These are phyloP conservation scores for Dicyrtoma fusca DNA, from an alignment of 2,888 invertebrate genomes.

Conservation along the genomic window DNA sequence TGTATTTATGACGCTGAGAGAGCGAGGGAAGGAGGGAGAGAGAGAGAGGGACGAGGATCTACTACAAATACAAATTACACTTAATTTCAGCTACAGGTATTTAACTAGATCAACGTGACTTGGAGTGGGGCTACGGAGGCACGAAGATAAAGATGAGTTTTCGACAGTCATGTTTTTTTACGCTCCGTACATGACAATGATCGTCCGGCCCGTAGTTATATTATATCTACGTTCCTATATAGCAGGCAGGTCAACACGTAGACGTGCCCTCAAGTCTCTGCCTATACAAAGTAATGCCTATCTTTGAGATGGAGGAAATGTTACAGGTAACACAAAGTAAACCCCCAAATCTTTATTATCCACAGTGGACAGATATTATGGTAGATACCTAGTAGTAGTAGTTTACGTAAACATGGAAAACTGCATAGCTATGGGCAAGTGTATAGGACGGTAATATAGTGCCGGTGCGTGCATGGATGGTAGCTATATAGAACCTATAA, in stretches of 20 bases:
- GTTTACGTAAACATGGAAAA: too few relatives aligned
- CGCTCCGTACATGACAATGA: slow-evolving; percentile 13
- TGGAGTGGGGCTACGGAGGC: neutral
- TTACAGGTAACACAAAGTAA: neutral
- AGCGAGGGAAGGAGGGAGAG: neutral
- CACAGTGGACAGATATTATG: neutral
- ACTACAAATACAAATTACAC: slow-evolving; percentile 24
- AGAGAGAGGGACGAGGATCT: neutral
- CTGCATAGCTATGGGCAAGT: too few relatives aligned
- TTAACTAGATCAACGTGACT: slow-evolving; percentile 55
- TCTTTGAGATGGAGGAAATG: neutral
- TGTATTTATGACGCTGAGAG: neutral
- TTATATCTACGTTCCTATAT: neutral
- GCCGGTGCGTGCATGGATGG: slow-evolving; percentile 7
- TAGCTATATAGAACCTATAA: slow-evolving; percentile 2
- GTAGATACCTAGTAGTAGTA: too few relatives aligned
- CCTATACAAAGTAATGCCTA: too few relatives aligned
- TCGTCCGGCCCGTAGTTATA: neutral
- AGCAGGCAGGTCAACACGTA: too few relatives aligned
- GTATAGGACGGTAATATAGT: neutral
- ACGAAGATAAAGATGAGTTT: neutral
- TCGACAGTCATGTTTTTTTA: neutral
- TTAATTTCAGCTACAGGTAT: slow-evolving; percentile 54
- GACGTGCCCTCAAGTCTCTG: too few relatives aligned
- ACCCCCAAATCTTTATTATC: too few relatives aligned